Evolutionary conservation across 2,797 vertebrate genomes (phyloP).

Genomic region (Rhynchonycteris naso): DNA sequence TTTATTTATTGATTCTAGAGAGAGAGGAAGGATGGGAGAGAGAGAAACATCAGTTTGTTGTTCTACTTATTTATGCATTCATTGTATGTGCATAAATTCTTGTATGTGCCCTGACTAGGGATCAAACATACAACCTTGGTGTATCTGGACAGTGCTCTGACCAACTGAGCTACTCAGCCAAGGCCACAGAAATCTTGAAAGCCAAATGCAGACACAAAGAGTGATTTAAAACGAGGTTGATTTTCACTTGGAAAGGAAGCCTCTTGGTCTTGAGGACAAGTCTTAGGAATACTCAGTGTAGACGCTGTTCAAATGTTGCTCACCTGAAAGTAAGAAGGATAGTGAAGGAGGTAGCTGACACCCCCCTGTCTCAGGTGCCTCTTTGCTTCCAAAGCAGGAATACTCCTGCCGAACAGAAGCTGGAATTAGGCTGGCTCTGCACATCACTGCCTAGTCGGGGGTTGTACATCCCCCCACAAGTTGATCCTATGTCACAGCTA

Average conservation of each 20-base stretch:
- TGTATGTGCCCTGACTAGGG: no score
- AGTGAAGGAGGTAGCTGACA: no score
- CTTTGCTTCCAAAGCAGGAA: background rate
- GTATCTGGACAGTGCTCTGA: no score
- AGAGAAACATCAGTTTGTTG: no score
- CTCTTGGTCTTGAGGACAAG: conserved; percentile 25
- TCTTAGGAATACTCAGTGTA: background rate
- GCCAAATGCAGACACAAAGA: conserved; percentile 75
- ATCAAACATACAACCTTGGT: no score
- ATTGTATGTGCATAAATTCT: no score
- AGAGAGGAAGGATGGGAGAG: no score
- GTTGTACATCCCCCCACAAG: background rate
- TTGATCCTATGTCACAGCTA: background rate
- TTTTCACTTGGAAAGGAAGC: conserved; percentile 32
- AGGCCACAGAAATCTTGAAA: conserved; percentile 73
- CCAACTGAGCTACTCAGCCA: no score
- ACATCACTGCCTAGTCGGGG: background rate
- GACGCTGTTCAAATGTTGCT: background rate
- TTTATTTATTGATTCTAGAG: no score
- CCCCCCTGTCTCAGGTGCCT: background rate
- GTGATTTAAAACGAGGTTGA: background rate
- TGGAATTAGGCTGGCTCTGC: background rate
- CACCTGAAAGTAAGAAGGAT: background rate
- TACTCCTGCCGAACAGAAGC: background rate
- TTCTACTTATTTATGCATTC: no score